Base-by-base conservation (phyloP, 2,797 vertebrate genomes). In the Characodon lateralis region DNA sequence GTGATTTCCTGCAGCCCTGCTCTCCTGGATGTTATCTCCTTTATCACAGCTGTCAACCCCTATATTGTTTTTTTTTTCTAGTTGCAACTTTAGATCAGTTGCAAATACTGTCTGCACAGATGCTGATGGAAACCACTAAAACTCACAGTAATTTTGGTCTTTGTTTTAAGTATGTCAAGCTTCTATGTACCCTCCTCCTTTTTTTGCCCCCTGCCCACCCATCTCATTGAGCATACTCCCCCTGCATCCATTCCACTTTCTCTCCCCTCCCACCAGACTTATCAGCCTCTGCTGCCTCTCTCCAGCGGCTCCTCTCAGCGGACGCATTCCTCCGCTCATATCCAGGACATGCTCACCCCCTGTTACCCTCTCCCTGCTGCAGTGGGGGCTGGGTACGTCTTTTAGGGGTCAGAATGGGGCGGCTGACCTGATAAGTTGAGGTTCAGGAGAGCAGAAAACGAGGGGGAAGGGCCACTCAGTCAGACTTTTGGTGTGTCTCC, bases 201-300 rank as follows among this genome's bases (percentile, higher is more conserved):
- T 78, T 84, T 83, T 83, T 78, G 14, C 74, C 77, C 71, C 79
- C 71, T 72, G 70, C 74, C 50, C 77, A 66, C 51, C 61, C 77
- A 82, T 86, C 76, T 78, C 59, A 85, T 71, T 43, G 70, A 82
- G 69, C 79, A 65, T 81, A 74, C 78, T 73, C 72, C 70, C 61
- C 79, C 66, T 81, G 66, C 80, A 88, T 89, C 88, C 86, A 87
- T 87, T 90, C 82, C 82, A 78, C 87, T 84, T 82, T 91, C 89
- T 81, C 89, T 81, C 89, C 86, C 91, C 92, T 81, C 91, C 92
- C 89, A 90, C 85, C 74, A 78, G 83, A 71, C 86, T 92, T 93
- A 91, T 91, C 90, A 82, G 69, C 85, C 83, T 82, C 85, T 43
- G 14, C 72, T 39, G 51, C 74, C 71, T 83, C 77, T 58, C 83